Base-by-base conservation (phyloP, 1,140 invertebrate species). In the Hestina assimilis region DNA sequence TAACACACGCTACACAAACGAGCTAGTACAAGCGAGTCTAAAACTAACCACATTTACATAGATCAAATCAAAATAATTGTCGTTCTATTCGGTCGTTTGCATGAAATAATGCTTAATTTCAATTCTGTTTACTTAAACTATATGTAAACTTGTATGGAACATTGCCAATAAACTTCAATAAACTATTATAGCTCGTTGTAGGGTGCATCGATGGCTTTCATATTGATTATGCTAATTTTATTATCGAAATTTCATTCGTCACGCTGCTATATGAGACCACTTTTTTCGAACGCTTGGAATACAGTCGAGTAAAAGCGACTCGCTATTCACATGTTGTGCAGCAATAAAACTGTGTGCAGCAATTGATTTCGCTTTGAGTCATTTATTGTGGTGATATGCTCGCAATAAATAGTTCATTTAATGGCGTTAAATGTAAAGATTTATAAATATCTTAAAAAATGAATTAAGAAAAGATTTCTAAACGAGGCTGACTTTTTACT, bases 141-240 rank as follows among this genome's bases (percentile, higher is more conserved):
- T 62, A 72, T 75, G 78, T 73, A 76, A 81, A 79, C 65, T 80
- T 73, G 72, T 72, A 66, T 76, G 71, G 75, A 73, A 45, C 63
- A 31, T 46, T 78, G 77, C 79, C 77, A 82, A 79, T 83, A 83
- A 83, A 76, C 54, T 77, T 75, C 58, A 69, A 71, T 75, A 69
- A 59, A 70, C 54, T 74, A 71, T 65, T 68, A 62, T 42, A 43
- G 41, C 55, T 57, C 26, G 53, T 64, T 46, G 55, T 42, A 64
- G 76, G 77, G 79, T 81, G 73, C 79, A 80, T 62, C 68, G 63
- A 70, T 78, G 67, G 71, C 69, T 79, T 47, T 58, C 28, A 58
- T 73, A 86, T 86, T 70, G 78, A 84, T 86, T 84, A 86, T 86
- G 81, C 69, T 79, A 84, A 86, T 86, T 86, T 86, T 83, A 81